These are phyloP conservation scores for Amblyjoppa proteus DNA, from an alignment of 2,888 invertebrate genomes.

Conservation along the genomic window DNA sequence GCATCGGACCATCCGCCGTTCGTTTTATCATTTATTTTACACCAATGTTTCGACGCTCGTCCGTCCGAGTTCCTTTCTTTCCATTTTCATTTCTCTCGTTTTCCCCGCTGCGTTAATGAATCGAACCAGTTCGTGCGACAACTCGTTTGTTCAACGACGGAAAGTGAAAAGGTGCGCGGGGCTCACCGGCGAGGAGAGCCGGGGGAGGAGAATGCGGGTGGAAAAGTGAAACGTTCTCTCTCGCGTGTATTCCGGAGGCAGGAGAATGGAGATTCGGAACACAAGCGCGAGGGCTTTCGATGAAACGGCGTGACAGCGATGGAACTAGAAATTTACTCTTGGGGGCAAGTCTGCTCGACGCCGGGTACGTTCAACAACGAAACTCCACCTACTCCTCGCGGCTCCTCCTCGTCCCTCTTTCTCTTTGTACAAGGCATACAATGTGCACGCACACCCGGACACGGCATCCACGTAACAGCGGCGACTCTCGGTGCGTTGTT, in stretches of 20 bases:
- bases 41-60: conserved; percentile 7
- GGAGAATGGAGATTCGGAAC: background rate
- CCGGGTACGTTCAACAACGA: conserved; percentile 34
- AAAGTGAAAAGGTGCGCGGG: background rate
- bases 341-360: conserved; percentile 31
- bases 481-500: conserved; percentile 40
- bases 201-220: background rate
- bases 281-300: conserved; percentile 19
- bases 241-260: conserved; percentile 3
- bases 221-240: background rate
- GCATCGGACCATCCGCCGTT: conserved; percentile 5
- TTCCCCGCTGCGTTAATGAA: conserved; percentile 36
- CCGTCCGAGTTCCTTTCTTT: background rate
- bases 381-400: conserved; percentile 28
- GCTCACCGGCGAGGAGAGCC: background rate
- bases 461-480: background rate
- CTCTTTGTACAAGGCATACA: conserved; percentile 35
- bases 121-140: conserved; percentile 15
- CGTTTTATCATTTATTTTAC: conserved; percentile 29
- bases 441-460: conserved; percentile 25
- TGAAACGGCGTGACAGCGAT: conserved; percentile 40
- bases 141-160: conserved; percentile 1
- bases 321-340: conserved; percentile 48
- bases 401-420: conserved; percentile 5
- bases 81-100: background rate